Base-by-base conservation (phyloP, 2,888 invertebrate species). In the Altica lythri region DNA sequence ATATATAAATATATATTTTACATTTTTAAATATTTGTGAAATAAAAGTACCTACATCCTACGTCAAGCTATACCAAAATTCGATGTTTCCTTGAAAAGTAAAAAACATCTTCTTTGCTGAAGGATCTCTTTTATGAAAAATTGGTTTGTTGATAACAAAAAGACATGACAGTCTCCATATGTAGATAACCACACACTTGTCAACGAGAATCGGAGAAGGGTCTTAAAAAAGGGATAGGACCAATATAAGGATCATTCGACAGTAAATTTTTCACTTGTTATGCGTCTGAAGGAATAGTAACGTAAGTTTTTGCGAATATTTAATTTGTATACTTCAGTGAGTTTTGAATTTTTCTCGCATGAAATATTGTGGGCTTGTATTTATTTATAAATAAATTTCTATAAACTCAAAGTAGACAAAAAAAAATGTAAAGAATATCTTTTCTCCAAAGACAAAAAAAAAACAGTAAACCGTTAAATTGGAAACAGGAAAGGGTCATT, bases 401-500 rank as follows among this genome's bases (percentile, higher is more conserved):
- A n/a, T n/a, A n/a, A n/a, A n/a, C n/a, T n/a, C n/a, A n/a, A n/a
- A n/a, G n/a, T n/a, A n/a, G n/a, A n/a, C n/a, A n/a, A n/a, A n/a
- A n/a, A n/a, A n/a, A n/a, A n/a, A n/a, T n/a, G n/a, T n/a, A n/a
- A n/a, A n/a, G n/a, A n/a, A n/a, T n/a, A n/a, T n/a, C n/a, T n/a
- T n/a, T n/a, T 22, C 22, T 22, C 22, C 22, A 4, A 22, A 5
- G 22, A 22, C 4, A 22, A 22, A 22, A 8, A 22, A 22, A 22
- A 22, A 8, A 8, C 22, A 22, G 22, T 18, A 16, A 6, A 16
- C 6, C 37, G 37, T 16, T 32, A 44, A 14, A 46, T 46, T 22
- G 14, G 16, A 29, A 47, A 37, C 47, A 37, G 47, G 47, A 47
- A 47, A 16, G 18, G 35, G 37, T 37, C 29, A 12, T 18, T 47